Conservation (phyloP, 2,888 invertebrate species). For the Papilio elwesi region DNA sequence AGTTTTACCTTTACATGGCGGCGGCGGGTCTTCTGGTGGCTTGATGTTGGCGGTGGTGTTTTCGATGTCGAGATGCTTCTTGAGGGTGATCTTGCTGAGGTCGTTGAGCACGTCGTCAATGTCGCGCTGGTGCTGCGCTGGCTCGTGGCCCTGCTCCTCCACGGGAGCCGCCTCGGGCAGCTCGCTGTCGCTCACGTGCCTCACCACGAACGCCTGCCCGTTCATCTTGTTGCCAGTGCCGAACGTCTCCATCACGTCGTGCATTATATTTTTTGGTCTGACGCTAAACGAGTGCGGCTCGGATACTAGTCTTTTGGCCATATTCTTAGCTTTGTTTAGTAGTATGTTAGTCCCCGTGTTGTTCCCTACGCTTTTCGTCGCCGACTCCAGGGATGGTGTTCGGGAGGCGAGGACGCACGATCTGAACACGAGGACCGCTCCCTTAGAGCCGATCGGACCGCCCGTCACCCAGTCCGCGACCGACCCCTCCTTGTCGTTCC, state of each 20-base stretch:
- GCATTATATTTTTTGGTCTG: slow-evolving; percentile 77
- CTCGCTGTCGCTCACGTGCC: slow-evolving; percentile 70
- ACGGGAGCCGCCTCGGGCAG: slow-evolving; percentile 59
- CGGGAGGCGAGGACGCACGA: slow-evolving; percentile 85
- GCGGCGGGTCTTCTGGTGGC: slow-evolving; percentile 67
- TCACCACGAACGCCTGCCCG: slow-evolving; percentile 70
- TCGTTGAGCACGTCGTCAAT: slow-evolving; percentile 78
- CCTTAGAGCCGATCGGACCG: slow-evolving; percentile 85
- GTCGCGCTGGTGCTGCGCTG: slow-evolving; percentile 66
- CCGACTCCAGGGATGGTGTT: slow-evolving; percentile 75
- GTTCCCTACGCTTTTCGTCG: slow-evolving; percentile 72
- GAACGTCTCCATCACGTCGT: slow-evolving; percentile 80
- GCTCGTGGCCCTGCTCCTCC: slow-evolving; percentile 71
- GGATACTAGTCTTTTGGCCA: slow-evolving; percentile 73
- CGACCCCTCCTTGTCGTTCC: slow-evolving; percentile 65
- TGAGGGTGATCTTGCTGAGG: slow-evolving; percentile 76
- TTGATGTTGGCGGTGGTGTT: slow-evolving; percentile 80
- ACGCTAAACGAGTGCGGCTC: slow-evolving; percentile 73
- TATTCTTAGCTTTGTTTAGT: slow-evolving; percentile 77
- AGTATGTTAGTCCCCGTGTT: slow-evolving; percentile 75
- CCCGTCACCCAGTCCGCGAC: slow-evolving; percentile 83
- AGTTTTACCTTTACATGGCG: slow-evolving; percentile 53
- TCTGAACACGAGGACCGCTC: slow-evolving; percentile 87
- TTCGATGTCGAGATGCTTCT: slow-evolving; percentile 75
- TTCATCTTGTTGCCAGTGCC: slow-evolving; percentile 64